These are phyloP conservation scores for Drosophila equinoxialis DNA, from an alignment of 1,140 invertebrate species.

Conservation along the genomic window DNA sequence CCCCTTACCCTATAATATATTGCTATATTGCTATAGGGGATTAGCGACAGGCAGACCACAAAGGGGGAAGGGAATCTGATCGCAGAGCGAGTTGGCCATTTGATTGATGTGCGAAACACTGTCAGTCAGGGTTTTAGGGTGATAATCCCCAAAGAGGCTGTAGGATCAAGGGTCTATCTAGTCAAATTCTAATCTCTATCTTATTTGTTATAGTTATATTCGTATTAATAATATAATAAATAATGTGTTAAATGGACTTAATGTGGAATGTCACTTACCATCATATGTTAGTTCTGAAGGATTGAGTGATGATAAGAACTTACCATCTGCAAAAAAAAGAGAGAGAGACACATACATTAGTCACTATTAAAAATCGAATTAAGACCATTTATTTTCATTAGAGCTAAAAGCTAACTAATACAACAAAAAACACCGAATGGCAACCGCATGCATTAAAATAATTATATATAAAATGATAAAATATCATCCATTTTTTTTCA, in stretches of 20 bases:
- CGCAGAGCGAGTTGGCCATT: slow-evolving; percentile 34
- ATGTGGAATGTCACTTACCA: slow-evolving; percentile 83
- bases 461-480: slow-evolving; percentile 39
- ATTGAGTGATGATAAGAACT: slow-evolving; percentile 83
- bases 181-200: no score
- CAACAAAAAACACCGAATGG: neutral
- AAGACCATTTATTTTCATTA: slow-evolving; percentile 50
- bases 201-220: neutral
- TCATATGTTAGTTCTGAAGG: slow-evolving; percentile 83
- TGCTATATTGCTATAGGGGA: slow-evolving; percentile 20
- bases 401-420: neutral
- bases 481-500: slow-evolving; percentile 41
- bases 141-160: no score
- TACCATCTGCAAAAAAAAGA: slow-evolving; percentile 78
- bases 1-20: neutral
- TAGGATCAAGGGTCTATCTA: no score
- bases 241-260: slow-evolving; percentile 76
- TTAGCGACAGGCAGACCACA: slow-evolving; percentile 51
- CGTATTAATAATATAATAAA: slow-evolving; percentile 27
- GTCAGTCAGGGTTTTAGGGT: neutral
- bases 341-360: slow-evolving; percentile 16
- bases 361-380: slow-evolving; percentile 25
- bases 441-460: slow-evolving; percentile 34
- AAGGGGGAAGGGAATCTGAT: slow-evolving; percentile 23
- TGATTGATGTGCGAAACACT: slow-evolving; percentile 72